Base-by-base conservation (phyloP, 2,888 invertebrate species). In the Cryptocheilus praepositus region DNA sequence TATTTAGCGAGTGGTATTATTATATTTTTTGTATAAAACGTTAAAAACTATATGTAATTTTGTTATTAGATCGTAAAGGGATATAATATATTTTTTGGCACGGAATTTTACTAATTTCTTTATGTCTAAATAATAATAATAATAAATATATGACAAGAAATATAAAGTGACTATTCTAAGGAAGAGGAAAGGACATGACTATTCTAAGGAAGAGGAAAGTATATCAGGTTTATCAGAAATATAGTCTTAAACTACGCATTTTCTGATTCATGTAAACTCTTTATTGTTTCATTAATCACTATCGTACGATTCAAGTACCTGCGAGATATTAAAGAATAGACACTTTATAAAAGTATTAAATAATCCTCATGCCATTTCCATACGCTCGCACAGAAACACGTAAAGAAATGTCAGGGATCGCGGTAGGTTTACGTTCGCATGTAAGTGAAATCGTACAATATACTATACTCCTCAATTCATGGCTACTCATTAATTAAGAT, bases 401-500 rank as follows among this genome's bases (percentile, higher is more conserved):
- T 36, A 4, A 11, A 11, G 36, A 36, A 36, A 36, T 7, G 1
- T 36, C 36, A 62, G 55, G 51, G 2, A 15, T 66, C 51, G 16
- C 16, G 49, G 54, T 49, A 52, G 43, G 45, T 44, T 60, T 25
- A 8, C 49, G 21, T 65, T 56, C 55, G 19, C 54, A 28, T 43
- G 57, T 54, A 64, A 52, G 54, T 54, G 53, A 45, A 61, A 66
- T 68, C 61, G 55, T 46, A 61, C 43, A 16, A 36, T 55, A 16
- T 19, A 19, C 59, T 25, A 28, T 63, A 73, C 69, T 74, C 61
- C 57, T 63, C 61, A 61, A 36, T 56, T 73, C 60, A 67, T 56
- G 59, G 63, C 65, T 74, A 73, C 70, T 69, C 68, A 66, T 75
- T 64, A 71, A 55, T 69, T 71, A 61, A 63, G 63, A 70, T 75